Conservation (phyloP, 2,797 vertebrate species). For the Artibeus jamaicensis region DNA sequence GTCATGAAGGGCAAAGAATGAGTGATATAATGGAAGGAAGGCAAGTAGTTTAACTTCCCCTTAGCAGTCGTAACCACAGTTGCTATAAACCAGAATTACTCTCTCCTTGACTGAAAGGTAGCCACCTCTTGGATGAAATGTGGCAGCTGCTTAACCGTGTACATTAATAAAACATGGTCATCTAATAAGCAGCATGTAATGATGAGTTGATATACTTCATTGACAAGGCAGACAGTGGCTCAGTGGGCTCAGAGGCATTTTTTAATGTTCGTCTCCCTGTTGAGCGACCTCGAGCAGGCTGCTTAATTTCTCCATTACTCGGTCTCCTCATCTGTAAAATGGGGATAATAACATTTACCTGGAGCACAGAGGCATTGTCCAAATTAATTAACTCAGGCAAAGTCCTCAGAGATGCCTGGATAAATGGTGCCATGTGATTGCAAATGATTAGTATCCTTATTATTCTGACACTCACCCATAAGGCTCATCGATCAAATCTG, state of each 20-base stretch:
- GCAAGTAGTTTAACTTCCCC: not conserved
- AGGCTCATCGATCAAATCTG: constrained; percentile 43
- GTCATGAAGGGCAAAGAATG: not conserved
- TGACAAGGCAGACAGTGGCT: constrained; percentile 2
- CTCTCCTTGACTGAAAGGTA: constrained; percentile 44
- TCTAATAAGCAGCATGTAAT: not conserved
- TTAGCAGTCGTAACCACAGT: not conserved
- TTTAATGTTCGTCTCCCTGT: constrained; percentile 12
- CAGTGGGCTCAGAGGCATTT: not conserved
- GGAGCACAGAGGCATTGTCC: not conserved
- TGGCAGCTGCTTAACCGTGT: constrained; percentile 41
- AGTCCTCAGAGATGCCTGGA: not conserved
- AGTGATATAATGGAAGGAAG: not conserved
- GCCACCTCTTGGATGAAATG: constrained; percentile 40
- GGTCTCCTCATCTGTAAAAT: constrained; percentile 72
- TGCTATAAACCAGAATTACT: not conserved
- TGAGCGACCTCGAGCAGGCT: not conserved
- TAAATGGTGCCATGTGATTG: not conserved
- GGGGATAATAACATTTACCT: constrained; percentile 55
- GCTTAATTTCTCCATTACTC: constrained; percentile 48
- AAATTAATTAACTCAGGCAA: constrained; percentile 36
- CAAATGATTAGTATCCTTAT: constrained; percentile 53
- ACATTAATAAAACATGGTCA: constrained; percentile 59
- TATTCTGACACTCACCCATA: constrained; percentile 53
- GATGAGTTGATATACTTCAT: not conserved